Percentiles rank a stretch among this genome's conserved stretches.
phyloP scores from a whole-genome alignment of 1,140 invertebrate genomes.

The Hypothenemus hampei region DNA sequence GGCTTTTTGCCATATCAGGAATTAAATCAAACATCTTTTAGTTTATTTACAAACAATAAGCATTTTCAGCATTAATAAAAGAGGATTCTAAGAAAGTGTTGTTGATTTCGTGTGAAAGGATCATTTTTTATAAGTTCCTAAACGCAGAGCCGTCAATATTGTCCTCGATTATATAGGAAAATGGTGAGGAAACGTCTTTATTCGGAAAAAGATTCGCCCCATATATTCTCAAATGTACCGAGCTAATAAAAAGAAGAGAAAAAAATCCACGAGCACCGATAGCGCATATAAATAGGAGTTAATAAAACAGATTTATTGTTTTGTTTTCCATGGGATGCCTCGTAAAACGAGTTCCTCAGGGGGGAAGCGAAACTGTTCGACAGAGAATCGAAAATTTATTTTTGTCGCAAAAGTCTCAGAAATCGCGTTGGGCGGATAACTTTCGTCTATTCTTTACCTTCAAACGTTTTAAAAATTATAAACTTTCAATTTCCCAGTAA shows the following conservation, averaged over 20 bases:
- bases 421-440: background rate
- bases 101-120: too few relatives aligned
- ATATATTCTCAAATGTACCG: slow-evolving; percentile 3
- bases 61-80: background rate
- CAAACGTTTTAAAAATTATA: background rate
- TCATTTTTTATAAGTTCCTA: too few relatives aligned
- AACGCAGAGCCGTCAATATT: too few relatives aligned
- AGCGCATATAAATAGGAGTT: slow-evolving; percentile 25
- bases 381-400: slow-evolving; percentile 13
- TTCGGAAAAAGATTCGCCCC: slow-evolving; percentile 1
- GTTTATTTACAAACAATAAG: background rate
- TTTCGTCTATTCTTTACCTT: background rate
- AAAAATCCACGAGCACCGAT: slow-evolving; percentile 12
- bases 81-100: background rate
- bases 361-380: slow-evolving; percentile 12
- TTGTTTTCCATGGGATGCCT: slow-evolving; percentile 15
- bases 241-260: slow-evolving; percentile 14
- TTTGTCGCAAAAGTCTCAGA: slow-evolving; percentile 1
- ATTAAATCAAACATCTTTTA: background rate
- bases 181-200: slow-evolving; percentile 5
- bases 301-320: slow-evolving; percentile 27
- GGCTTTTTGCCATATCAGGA: background rate
- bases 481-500: background rate
- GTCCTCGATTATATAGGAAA: slow-evolving; percentile 1
- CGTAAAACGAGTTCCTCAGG: slow-evolving; percentile 20